Base-by-base conservation (phyloP, 1,140 invertebrate species). In the Sycophila sp. region DNA sequence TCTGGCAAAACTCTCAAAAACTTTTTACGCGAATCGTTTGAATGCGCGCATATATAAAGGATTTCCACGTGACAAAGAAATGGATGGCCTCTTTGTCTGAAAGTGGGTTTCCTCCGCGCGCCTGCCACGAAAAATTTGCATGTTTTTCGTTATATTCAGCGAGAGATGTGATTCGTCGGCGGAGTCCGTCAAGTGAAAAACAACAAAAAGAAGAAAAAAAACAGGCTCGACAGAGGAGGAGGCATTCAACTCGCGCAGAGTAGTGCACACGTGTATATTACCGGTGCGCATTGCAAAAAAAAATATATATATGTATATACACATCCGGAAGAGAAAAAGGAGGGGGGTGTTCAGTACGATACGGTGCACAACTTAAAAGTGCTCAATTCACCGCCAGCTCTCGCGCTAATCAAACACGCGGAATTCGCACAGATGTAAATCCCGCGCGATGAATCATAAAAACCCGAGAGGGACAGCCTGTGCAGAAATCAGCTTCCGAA, bases 341-440 rank as follows among this genome's bases (percentile, higher is more conserved):
- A n/a, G n/a, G n/a, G n/a, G n/a, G n/a, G n/a, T n/a, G 47, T 24
- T 22, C 19, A 17, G 10, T 8, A 66, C 49, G 51, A 40, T 49
- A 62, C 32, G 13, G 4, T 26, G 47, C 49, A 63, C 58, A 55
- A 55, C n/a, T 55, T 62, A 63, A 69, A 55, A 63, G 59, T 47
- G 26, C 32, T 66, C 15, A n/a, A 42, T 66, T 28, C 30, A 51
- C 19, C 28, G n/a, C n/a, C n/a, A n/a, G n/a, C n/a, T n/a, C n/a
- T n/a, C 13, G 49, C 10, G 53, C 47, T 38, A 65, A 65, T 49
- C 24, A 58, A 56, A 36, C 42, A 56, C 56, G 42, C n/a, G 45
- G 47, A 59, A 59, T 55, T 63, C 45, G 47, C 59, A 36, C 58
- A 69, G 58, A 63, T 63, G 59, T 69, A 63, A 69, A 69, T 53